These are phyloP conservation scores for Trogon melanurus DNA, from an alignment of 2,113 vertebrate genomes.

Conservation along the genomic window DNA sequence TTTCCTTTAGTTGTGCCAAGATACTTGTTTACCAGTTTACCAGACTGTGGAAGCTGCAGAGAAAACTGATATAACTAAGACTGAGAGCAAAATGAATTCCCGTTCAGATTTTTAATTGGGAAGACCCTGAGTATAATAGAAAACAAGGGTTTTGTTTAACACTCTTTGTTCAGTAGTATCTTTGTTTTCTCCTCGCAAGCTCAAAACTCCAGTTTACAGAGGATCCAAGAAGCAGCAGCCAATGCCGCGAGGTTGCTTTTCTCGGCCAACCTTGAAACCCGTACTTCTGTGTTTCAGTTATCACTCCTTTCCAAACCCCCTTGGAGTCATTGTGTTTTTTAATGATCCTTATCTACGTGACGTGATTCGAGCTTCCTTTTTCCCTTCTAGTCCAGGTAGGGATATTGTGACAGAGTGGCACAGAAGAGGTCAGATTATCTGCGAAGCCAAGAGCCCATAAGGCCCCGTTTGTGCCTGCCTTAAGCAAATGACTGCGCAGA, in stretches of 20 bases:
- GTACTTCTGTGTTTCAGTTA: constrained; percentile 16
- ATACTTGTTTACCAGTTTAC: constrained; percentile 9
- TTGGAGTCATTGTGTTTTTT: constrained; percentile 54
- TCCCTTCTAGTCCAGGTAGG: constrained; percentile 18
- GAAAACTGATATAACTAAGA: neutral
- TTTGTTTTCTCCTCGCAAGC: neutral
- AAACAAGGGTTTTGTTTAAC: neutral
- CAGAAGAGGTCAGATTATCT: constrained; percentile 33
- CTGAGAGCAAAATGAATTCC: neutral
- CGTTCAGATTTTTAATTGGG: neutral
- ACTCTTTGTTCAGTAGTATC: neutral
- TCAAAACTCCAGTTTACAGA: neutral
- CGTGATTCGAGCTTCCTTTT: constrained; percentile 36
- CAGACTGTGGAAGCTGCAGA: neutral
- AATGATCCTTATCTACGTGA: constrained; percentile 57
- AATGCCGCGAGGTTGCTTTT: constrained; percentile 20
- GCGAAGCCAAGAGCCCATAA: constrained; percentile 6
- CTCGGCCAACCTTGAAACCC: constrained; percentile 31
- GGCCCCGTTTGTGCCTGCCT: constrained; percentile 27
- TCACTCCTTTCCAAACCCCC: neutral
- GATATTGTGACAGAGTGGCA: constrained; percentile 42
- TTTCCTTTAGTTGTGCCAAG: constrained; percentile 26
- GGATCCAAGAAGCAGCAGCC: neutral
- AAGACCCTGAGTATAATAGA: neutral
- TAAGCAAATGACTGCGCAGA: neutral